Base-by-base conservation (phyloP, 2,888 invertebrate genomes). In the Erebia palarica region DNA sequence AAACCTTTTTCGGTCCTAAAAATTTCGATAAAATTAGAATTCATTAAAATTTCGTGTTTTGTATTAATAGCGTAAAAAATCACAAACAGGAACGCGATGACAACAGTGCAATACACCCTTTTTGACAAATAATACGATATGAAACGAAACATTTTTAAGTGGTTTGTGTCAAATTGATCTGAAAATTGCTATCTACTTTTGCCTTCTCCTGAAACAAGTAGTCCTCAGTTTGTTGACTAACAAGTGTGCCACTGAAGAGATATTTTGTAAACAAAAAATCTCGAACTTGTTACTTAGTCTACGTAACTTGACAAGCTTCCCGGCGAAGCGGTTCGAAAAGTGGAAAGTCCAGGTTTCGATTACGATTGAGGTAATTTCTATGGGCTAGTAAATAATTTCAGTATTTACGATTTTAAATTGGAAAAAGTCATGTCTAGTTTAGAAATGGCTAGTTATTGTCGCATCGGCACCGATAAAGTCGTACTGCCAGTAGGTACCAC, bases 41-140 rank as follows among this genome's bases (percentile, higher is more conserved):
- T n/a, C 14, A 51, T n/a, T 51, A 51, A 51, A n/a, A n/a, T 51
- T 51, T 51, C 51, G n/a, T 51, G 51, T 51, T 51, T 51, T n/a
- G n/a, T 51, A 51, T 51, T 51, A 51, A 51, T 51, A 3, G n/a
- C 4, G n/a, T 51, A 51, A n/a, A 51, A 51, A 51, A 51, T 51
- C n/a, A 51, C n/a, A n/a, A 51, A 51, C 51, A 51, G n/a, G 7
- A 51, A 51, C n/a, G 8, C n/a, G 51, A n/a, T 8, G 51, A 51
- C 51, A 14, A n/a, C n/a, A 51, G n/a, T n/a, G n/a, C 51, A 51
- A n/a, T 51, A n/a, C 51, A n/a, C n/a, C n/a, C n/a, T 51, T 51
- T 51, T 51, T n/a, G 51, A n/a, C n/a, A 51, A 51, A 51, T 51
- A 51, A 51, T 51, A n/a, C 51, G 51, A 51, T 51, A 51, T 51